These are phyloP conservation scores for Rhynchophorus ferrugineus DNA, from an alignment of 1,140 invertebrate genomes.

Conservation along the genomic window DNA sequence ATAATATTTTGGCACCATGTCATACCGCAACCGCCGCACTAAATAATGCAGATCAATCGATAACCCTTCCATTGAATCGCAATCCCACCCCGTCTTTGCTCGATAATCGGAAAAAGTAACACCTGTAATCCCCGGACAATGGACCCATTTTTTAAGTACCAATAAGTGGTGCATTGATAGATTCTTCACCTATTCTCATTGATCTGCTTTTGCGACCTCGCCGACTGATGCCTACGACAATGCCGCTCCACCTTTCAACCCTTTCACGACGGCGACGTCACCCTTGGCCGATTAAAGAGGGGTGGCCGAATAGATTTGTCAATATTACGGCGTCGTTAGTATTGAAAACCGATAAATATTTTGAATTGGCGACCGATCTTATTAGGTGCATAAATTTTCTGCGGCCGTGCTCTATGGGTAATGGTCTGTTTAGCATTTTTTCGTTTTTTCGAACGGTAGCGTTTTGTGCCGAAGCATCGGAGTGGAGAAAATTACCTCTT, in stretches of 20 bases:
- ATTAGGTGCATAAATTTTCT: slow-evolving; percentile 4
- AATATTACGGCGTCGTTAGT: slow-evolving; percentile 23
- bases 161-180: slow-evolving; percentile 11
- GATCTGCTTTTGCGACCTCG: slow-evolving; percentile 1
- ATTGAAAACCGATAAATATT: slow-evolving; percentile 27
- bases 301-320: slow-evolving; percentile 22
- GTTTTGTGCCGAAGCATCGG: slow-evolving; percentile 3
- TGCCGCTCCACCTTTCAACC: too few relatives aligned
- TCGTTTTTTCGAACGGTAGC: slow-evolving; percentile 1
- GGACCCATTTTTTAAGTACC: slow-evolving; percentile 11
- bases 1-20: slow-evolving; percentile 2
- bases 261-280: background rate
- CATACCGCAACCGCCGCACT: background rate
- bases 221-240: too few relatives aligned
- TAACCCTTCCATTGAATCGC: slow-evolving; percentile 3
- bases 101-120: slow-evolving; percentile 6
- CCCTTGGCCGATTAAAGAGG: background rate
- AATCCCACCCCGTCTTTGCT: slow-evolving; percentile 6
- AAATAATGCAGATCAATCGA: slow-evolving; percentile 17
- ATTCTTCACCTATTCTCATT: slow-evolving; percentile 1
- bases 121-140: slow-evolving; percentile 13
- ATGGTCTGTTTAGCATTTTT: slow-evolving; percentile 12
- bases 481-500: background rate
- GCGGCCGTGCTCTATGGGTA: slow-evolving; percentile 1
- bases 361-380: slow-evolving; percentile 18